These are phyloP conservation scores for Proales similis DNA, from an alignment of 1,140 invertebrate genomes.

Conservation along the genomic window DNA sequence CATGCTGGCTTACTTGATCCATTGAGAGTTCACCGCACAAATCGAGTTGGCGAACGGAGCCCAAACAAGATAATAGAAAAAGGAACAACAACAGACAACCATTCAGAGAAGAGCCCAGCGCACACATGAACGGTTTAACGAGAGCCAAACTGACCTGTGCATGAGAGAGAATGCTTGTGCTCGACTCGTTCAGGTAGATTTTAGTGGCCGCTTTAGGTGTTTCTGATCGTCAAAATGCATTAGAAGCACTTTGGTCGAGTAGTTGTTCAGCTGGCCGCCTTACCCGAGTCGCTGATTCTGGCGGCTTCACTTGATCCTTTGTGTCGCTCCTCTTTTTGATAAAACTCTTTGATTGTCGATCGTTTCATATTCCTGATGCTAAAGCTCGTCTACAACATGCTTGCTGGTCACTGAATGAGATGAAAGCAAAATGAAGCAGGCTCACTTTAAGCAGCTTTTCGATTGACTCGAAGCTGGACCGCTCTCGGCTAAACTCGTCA, in stretches of 20 bases:
- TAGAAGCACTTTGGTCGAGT: neutral
- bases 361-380: constrained; percentile 29
- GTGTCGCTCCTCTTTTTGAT: constrained; percentile 20
- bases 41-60: too few relatives aligned
- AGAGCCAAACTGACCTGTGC: constrained; percentile 16
- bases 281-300: neutral
- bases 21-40: too few relatives aligned
- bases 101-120: too few relatives aligned
- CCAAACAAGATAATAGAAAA: too few relatives aligned
- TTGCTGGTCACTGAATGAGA: neutral
- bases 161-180: constrained; percentile 20
- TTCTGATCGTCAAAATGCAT: too few relatives aligned
- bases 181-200: constrained; percentile 28
- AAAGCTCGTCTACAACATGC: constrained; percentile 33
- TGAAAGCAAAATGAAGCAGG: neutral
- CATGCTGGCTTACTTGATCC: too few relatives aligned
- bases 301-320: neutral
- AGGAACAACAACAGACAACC: too few relatives aligned
- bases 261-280: neutral
- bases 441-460: constrained; percentile 30
- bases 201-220: constrained; percentile 2
- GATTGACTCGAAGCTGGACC: constrained; percentile 6
- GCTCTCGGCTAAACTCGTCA: neutral
- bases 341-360: constrained; percentile 33
- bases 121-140: too few relatives aligned